These are phyloP conservation scores for Semnornis frantzii DNA, from an alignment of 2,113 vertebrate genomes.

Conservation along the genomic window DNA sequence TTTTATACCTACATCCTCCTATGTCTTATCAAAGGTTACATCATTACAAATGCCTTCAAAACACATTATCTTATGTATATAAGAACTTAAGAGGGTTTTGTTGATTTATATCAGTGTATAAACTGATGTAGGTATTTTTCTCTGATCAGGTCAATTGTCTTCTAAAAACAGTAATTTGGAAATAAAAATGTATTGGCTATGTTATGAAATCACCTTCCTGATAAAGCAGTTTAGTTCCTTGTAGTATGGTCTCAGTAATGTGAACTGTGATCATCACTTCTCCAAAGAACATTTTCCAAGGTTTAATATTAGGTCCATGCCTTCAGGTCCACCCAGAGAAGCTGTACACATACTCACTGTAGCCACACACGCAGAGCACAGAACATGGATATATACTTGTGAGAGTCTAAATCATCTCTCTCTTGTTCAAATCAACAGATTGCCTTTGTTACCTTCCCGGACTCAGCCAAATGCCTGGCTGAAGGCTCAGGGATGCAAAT, in stretches of 20 bases:
- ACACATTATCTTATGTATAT: not conserved
- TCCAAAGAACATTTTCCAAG: not conserved
- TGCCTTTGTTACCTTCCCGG: no score
- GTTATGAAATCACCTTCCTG: not conserved
- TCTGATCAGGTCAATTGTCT: not conserved
- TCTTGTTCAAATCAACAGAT: no score
- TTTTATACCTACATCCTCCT: not conserved
- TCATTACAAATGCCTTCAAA: not conserved
- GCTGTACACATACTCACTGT: not conserved
- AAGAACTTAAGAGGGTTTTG: not conserved
- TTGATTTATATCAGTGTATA: not conserved
- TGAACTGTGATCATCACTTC: not conserved
- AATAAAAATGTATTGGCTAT: not conserved
- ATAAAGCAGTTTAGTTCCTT: not conserved
- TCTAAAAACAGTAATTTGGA: not conserved
- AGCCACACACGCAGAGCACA: not conserved
- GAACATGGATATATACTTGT: no score
- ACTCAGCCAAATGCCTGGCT: no score
- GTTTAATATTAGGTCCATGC: not conserved
- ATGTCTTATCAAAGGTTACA: not conserved
- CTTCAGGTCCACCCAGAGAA: not conserved
- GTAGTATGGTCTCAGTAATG: not conserved
- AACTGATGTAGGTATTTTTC: not conserved
- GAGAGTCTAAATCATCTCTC: no score
- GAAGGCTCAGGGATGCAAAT: no score